Evolutionary conservation across 1,140 invertebrate genomes (phyloP).

Genomic region (Penaeus chinensis): DNA sequence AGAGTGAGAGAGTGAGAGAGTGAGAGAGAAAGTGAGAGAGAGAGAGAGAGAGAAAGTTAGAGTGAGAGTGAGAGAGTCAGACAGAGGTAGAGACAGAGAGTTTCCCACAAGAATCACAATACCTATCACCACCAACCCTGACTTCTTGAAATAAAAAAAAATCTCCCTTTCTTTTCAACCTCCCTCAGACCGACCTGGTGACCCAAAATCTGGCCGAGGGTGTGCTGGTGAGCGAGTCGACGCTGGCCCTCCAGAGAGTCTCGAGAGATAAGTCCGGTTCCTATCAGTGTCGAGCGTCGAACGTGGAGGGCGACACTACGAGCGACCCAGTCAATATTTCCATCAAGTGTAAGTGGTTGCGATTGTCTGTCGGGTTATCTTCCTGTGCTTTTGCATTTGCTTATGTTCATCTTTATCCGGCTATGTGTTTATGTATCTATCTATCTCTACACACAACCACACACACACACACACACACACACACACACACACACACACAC

Average conservation of each 20-base stretch:
- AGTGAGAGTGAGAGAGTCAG: no score
- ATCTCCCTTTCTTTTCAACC: no score
- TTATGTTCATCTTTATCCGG: no score
- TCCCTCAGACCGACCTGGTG: slow-evolving; percentile 72
- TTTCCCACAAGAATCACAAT: background rate
- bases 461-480: background rate
- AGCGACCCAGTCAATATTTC: slow-evolving; percentile 73
- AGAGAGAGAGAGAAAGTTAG: no score
- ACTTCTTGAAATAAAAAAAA: no score
- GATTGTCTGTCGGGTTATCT: background rate
- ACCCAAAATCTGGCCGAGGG: slow-evolving; percentile 75
- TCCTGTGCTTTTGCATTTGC: no score
- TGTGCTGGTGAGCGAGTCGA: slow-evolving; percentile 77
- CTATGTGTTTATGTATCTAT: background rate
- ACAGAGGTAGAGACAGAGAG: no score
- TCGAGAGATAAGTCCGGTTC: slow-evolving; percentile 74
- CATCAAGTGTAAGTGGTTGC: slow-evolving; percentile 74
- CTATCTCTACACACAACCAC: background rate
- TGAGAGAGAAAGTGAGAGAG: no score
- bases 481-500: background rate
- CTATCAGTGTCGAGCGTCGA: slow-evolving; percentile 78
- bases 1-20: no score
- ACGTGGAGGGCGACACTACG: slow-evolving; percentile 73
- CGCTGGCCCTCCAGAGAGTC: slow-evolving; percentile 76
- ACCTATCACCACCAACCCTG: no score